phyloP scores from a whole-genome alignment of 2,888 invertebrate species.

The Lycia hirtaria region DNA sequence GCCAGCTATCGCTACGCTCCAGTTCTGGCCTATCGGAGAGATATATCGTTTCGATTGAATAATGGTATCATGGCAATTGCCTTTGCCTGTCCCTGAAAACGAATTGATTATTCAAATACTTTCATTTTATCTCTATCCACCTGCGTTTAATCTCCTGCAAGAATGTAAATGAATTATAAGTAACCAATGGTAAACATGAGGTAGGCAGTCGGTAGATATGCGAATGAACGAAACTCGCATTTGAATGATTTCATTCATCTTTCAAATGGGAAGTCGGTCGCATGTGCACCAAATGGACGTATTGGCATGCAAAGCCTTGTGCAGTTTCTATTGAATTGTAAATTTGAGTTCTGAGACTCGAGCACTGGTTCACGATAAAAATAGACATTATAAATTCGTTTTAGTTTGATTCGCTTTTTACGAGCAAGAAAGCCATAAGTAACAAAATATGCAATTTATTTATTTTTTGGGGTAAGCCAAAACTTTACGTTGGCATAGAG shows the following conservation, averaged over 20 bases:
- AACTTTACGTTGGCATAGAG: no score
- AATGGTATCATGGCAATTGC: slow-evolving; percentile 79
- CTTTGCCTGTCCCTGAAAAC: slow-evolving; percentile 61
- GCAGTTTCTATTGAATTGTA: slow-evolving; percentile 83
- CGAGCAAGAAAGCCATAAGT: no score
- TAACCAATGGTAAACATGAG: slow-evolving; percentile 36
- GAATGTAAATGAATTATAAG: slow-evolving; percentile 22
- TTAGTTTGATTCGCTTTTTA: no score
- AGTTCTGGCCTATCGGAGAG: slow-evolving; percentile 72
- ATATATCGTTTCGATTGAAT: slow-evolving; percentile 83
- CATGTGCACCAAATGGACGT: slow-evolving; percentile 80
- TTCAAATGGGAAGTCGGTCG: slow-evolving; percentile 79
- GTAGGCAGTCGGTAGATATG: slow-evolving; percentile 48
- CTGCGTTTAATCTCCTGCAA: slow-evolving; percentile 26
- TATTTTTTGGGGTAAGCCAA: no score
- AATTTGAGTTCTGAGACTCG: slow-evolving; percentile 77
- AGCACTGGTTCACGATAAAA: slow-evolving; percentile 66
- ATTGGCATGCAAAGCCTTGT: slow-evolving; percentile 83
- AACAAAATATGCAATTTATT: no score
- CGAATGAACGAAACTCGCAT: slow-evolving; percentile 64
- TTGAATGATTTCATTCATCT: slow-evolving; percentile 81
- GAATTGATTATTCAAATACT: slow-evolving; percentile 67
- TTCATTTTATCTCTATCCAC: slow-evolving; percentile 35
- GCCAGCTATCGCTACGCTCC: slow-evolving; percentile 82
- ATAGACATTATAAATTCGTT: slow-evolving; percentile 57